A percentile compares a stretch with the other conserved stretches of the same genome.
phyloP scores from a whole-genome alignment of 2,113 vertebrate species.

The Cottus gobio region DNA sequence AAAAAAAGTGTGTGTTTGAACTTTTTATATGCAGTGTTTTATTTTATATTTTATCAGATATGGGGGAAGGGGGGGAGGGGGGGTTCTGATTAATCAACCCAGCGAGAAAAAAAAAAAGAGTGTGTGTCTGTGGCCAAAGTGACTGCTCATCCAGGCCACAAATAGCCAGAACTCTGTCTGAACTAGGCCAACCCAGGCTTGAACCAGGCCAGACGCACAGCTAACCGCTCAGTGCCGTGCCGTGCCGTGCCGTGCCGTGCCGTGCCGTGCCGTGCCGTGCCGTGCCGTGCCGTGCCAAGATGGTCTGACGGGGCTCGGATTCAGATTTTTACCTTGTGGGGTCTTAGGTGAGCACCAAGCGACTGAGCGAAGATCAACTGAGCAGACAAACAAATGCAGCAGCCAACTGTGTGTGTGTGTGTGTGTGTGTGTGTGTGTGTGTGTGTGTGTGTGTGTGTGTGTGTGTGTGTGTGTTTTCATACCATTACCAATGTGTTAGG shows the following conservation, averaged over 20 bases:
- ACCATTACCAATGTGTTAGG: neutral
- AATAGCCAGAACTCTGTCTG: constrained; percentile 55
- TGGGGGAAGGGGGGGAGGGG: no score
- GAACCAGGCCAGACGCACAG: constrained; percentile 56
- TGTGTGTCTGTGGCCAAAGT: constrained; percentile 42
- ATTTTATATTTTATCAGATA: constrained; percentile 13
- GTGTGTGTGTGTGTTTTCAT: constrained; percentile 18
- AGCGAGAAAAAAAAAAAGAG: neutral
- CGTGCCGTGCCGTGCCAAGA: constrained; percentile 45
- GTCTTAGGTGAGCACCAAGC: constrained; percentile 60
- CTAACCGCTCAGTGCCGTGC: constrained; percentile 47
- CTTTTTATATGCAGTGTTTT: constrained; percentile 38
- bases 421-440: constrained; percentile 51
- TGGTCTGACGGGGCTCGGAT: constrained; percentile 35
- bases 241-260: constrained; percentile 52
- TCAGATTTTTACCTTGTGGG: constrained; percentile 58
- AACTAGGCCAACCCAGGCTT: constrained; percentile 62
- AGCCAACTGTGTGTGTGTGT: constrained; percentile 58
- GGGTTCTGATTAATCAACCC: constrained; percentile 41
- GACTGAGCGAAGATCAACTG: constrained; percentile 58
- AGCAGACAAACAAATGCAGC: constrained; percentile 71
- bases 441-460: constrained; percentile 12
- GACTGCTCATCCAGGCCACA: constrained; percentile 55
- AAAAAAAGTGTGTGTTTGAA: constrained; percentile 35
- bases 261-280: constrained; percentile 59